These are phyloP conservation scores for Spodoptera picta DNA, from an alignment of 2,888 invertebrate genomes.

Conservation along the genomic window DNA sequence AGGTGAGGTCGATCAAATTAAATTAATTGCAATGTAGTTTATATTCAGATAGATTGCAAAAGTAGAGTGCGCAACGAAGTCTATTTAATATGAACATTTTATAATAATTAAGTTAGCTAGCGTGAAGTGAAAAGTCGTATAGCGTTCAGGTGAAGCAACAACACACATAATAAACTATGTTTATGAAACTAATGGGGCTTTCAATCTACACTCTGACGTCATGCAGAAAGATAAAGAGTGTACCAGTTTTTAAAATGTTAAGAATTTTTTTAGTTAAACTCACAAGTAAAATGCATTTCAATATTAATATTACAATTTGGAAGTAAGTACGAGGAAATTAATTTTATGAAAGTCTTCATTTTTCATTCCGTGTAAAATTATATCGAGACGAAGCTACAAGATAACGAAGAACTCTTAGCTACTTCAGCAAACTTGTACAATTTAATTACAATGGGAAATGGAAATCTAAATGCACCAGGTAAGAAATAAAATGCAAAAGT, in stretches of 20 bases:
- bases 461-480: conserved; percentile 75
- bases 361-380: conserved; percentile 55
- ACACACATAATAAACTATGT: conserved; percentile 1
- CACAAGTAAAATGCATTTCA: no score
- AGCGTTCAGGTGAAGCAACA: conserved; percentile 21
- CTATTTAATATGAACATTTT: conserved; percentile 35
- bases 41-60: conserved; percentile 35
- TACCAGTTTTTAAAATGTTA: no score
- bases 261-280: no score
- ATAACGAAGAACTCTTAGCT: conserved; percentile 55
- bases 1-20: conserved; percentile 24
- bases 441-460: conserved; percentile 81
- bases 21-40: conserved; percentile 21
- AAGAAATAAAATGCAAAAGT: conserved; percentile 72
- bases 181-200: background rate
- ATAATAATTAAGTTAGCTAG: conserved; percentile 31
- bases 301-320: no score
- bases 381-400: conserved; percentile 54
- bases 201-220: no score
- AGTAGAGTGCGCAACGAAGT: conserved; percentile 30
- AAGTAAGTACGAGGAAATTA: no score
- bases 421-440: conserved; percentile 72
- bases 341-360: conserved; percentile 41
- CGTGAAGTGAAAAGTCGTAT: conserved; percentile 33
- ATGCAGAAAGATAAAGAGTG: no score